Base-by-base conservation (phyloP, 1,140 invertebrate genomes). In the Pantala flavescens region DNA sequence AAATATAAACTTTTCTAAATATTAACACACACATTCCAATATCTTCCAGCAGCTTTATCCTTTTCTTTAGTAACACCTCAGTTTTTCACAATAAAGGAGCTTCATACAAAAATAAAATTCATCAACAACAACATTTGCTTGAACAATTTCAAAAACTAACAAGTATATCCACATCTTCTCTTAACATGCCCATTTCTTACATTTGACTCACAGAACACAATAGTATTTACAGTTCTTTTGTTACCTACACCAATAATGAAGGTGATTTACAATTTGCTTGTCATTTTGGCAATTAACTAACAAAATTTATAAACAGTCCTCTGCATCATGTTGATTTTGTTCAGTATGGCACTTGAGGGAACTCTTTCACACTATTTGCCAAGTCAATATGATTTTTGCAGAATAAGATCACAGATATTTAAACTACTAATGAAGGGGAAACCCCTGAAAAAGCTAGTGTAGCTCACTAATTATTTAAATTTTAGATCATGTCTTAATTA, bases 91-190 rank as follows among this genome's bases (percentile, higher is more conserved):
- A 63, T 5, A 63, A 63, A 21, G 3, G 49, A 63, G n/a, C n/a
- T 63, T 63, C 49, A 63, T 63, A 63, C 49, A 63, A 63, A 63
- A 63, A 63, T 63, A 63, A 63, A 63, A 63, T 63, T 63, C 12
- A 63, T 19, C n/a, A 63, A 63, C 14, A 63, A 63, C 49, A 63
- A 63, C 12, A 19, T 63, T 21, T 19, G 49, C n/a, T 63, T 63
- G 49, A 63, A 63, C n/a, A 14, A 19, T 63, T 63, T 63, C 49
- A 63, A 63, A n/a, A 63, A 3, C n/a, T 63, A 63, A 63, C 49
- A 63, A 16, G 49, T 63, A 63, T 63, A 63, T 63, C 49, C 49
- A 63, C n/a, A 63, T 63, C 12, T 19, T 63, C 49, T 36, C 28
- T 36, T 9, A 36, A 36, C 28, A 36, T 36, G 28, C 28, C 28